Conservation (phyloP, 23 tunicate species). For the Clavelina lepadiformis region DNA sequence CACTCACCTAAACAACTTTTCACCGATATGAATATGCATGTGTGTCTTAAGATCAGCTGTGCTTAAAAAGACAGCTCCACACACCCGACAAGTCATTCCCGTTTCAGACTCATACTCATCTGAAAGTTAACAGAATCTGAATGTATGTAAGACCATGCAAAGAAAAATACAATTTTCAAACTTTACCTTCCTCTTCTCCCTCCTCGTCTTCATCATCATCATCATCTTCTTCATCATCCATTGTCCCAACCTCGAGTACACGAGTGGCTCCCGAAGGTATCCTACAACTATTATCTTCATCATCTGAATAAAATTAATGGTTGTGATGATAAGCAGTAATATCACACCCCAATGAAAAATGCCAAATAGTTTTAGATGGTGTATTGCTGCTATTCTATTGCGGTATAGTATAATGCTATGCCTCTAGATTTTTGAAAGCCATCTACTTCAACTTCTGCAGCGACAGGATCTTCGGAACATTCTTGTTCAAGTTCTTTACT, state of each 20-base stretch:
- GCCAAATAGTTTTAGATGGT: no score
- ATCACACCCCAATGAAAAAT: no score
- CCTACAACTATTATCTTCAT: no score
- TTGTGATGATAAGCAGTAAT: no score
- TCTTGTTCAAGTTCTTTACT: slow-evolving; percentile 5
- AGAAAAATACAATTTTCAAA: background rate
- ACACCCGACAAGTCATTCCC: slow-evolving; percentile 18
- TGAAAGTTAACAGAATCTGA: background rate
- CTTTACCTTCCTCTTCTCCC: background rate
- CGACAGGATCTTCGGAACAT: slow-evolving; percentile 34
- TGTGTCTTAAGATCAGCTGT: slow-evolving; percentile 24
- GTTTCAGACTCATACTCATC: background rate
- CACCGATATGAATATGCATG: slow-evolving; percentile 29
- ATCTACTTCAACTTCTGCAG: slow-evolving; percentile 55
- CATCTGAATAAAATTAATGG: no score
- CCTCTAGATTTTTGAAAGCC: slow-evolving; percentile 16
- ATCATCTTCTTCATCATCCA: no score
- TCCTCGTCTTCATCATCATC: no score
- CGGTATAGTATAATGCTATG: no score
- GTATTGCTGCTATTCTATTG: no score
- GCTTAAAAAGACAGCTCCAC: slow-evolving; percentile 27
- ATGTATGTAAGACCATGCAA: background rate
- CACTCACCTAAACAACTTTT: slow-evolving; percentile 23
- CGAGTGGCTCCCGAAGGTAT: no score
- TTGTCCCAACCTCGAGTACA: no score